phyloP scores from a whole-genome alignment of 2,797 vertebrate species.

The Fistularia tabacaria region DNA sequence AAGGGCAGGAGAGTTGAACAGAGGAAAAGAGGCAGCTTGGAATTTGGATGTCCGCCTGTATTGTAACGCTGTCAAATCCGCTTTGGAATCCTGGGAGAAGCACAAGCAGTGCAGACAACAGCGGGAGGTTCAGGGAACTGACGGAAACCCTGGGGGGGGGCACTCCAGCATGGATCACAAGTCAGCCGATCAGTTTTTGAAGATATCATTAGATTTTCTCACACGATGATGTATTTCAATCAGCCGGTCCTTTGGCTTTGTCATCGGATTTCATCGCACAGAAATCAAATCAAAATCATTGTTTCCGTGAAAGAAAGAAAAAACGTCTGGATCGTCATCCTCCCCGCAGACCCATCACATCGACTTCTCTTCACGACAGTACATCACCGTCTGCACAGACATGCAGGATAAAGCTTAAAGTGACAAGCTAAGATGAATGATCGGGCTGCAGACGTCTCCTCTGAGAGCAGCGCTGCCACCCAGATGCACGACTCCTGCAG shows the following conservation, averaged over 20 bases:
- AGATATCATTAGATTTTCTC: constrained; percentile 23
- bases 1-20: neutral
- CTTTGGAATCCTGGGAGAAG: constrained; percentile 27
- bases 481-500: too few relatives aligned
- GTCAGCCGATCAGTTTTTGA: constrained; percentile 20
- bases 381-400: too few relatives aligned
- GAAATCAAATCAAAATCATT: constrained; percentile 26
- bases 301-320: constrained; percentile 1
- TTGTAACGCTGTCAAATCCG: constrained; percentile 52
- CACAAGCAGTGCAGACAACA: constrained; percentile 38
- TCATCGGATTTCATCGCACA: neutral
- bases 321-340: constrained; percentile 1
- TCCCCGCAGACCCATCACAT: constrained; percentile 10
- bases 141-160: constrained; percentile 28
- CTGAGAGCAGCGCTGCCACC: too few relatives aligned
- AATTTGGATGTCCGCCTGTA: constrained; percentile 47
- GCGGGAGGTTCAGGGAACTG: constrained; percentile 44
- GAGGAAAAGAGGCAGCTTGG: constrained; percentile 16
- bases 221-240: neutral
- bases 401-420: too few relatives aligned
- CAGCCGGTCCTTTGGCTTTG: neutral
- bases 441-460: too few relatives aligned
- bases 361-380: constrained; percentile 15
- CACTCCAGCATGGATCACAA: constrained; percentile 27
- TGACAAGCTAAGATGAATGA: too few relatives aligned